These are phyloP conservation scores for Onthophagus sagittarius DNA, from an alignment of 2,888 invertebrate species.

Conservation along the genomic window DNA sequence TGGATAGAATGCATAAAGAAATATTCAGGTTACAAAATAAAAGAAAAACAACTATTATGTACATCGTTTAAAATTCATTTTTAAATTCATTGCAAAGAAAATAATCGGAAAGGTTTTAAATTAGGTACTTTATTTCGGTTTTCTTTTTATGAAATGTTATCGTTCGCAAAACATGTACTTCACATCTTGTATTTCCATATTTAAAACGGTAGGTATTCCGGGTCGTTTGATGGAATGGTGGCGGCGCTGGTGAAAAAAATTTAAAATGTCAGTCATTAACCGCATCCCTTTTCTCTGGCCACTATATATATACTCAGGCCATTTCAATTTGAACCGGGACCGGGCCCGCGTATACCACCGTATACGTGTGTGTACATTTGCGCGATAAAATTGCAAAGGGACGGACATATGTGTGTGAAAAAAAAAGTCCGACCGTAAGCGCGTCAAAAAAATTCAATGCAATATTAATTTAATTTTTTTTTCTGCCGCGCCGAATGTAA, in stretches of 20 bases:
- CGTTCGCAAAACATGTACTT: neutral
- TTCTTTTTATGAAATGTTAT: neutral
- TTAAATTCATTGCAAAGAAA: too few relatives aligned
- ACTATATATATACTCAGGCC: neutral
- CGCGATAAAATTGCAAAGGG: conserved; percentile 4
- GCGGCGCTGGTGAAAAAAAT: neutral
- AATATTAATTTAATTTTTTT: conserved; percentile 39
- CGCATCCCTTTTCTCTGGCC: conserved; percentile 1
- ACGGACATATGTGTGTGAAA: neutral
- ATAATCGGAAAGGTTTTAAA: neutral
- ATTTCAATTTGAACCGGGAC: neutral
- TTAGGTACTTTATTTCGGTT: neutral
- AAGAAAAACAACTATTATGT: neutral
- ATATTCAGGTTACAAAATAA: neutral
- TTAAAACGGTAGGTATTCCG: neutral
- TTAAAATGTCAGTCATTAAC: neutral
- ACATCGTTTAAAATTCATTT: neutral
- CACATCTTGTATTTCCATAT: neutral
- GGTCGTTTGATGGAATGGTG: neutral
- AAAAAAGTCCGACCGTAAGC: conserved; percentile 3
- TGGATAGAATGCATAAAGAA: conserved; percentile 6
- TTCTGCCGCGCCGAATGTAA: conserved; percentile 35
- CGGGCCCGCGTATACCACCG: neutral
- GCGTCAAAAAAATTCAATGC: conserved; percentile 23
- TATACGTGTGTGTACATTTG: conserved; percentile 5